Base-by-base conservation (phyloP, 2,888 invertebrate genomes). In the Apamea sordens region DNA sequence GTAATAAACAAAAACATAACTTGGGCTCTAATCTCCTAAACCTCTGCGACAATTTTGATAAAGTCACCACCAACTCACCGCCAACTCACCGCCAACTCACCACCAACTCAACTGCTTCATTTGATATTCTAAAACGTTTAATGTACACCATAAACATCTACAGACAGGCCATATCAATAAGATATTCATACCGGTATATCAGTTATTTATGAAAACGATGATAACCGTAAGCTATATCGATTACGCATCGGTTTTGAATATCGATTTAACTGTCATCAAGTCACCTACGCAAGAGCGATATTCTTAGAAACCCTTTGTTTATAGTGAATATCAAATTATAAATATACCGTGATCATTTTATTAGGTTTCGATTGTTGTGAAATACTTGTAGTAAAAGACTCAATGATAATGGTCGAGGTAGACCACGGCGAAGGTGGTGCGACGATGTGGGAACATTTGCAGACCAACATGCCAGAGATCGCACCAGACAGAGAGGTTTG, bases 191-290 rank as follows among this genome's bases (percentile, higher is more conserved):
- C 61, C n/a, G 36, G 28, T 81, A 73, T 79, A 71, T 68, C 70
- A 65, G 71, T 63, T 79, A 87, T 83, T 86, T 86, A 83, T 83
- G 77, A 53, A 76, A 82, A 76, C 64, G 83, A 86, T 86, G 41
- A 69, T 85, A 82, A 70, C 59, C 41, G 36, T 70, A 73, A 81
- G 73, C 82, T 50, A 78, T 82, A 80, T 80, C 81, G 81, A 85
- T 82, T 80, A 81, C 82, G 50, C 69, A 73, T 81, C 74, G 59
- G n/a, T 53, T 73, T 86, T 70, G 86, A 86, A 81, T 85, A 82
- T 81, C 86, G 82, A 85, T 82, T 47, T 70, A 82, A 65, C 74
- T 86, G 82, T 86, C 82, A 85, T 53, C 74, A 64, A 61, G 74
- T 64, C 86, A 82, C 86, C 82, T 82, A 82, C 82, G 74, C 82